phyloP scores from a whole-genome alignment of 2,113 vertebrate genomes.

The Pongo pygmaeus region DNA sequence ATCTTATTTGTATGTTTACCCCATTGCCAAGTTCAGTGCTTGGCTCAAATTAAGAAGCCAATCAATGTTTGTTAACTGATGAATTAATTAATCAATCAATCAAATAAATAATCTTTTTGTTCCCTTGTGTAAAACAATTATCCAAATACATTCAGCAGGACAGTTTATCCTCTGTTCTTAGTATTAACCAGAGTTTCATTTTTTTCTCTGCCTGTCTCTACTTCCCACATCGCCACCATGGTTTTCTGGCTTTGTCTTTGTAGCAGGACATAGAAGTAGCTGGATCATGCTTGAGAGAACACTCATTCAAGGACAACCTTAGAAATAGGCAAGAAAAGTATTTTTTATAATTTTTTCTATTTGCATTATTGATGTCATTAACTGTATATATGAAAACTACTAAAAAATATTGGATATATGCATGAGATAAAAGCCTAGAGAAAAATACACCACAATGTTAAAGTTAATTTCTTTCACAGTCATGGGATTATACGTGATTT shows the following conservation, averaged over 20 bases:
- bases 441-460: background rate
- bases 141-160: background rate
- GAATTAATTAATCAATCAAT: background rate
- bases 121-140: background rate
- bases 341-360: background rate
- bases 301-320: background rate
- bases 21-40: background rate
- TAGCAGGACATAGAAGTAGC: background rate
- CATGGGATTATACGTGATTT: background rate
- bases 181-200: background rate
- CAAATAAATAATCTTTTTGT: background rate
- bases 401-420: background rate
- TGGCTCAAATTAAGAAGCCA: background rate
- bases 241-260: background rate
- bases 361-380: slow-evolving; percentile 5
- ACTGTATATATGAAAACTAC: slow-evolving; percentile 19
- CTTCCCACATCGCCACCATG: background rate
- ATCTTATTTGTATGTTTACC: background rate
- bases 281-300: background rate
- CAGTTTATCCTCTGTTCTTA: background rate
- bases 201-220: background rate
- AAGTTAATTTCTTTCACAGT: background rate
- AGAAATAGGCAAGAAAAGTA: background rate
- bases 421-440: background rate
- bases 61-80: background rate